phyloP scores from a whole-genome alignment of 2,797 vertebrate species.

The Cottoperca gobio region DNA sequence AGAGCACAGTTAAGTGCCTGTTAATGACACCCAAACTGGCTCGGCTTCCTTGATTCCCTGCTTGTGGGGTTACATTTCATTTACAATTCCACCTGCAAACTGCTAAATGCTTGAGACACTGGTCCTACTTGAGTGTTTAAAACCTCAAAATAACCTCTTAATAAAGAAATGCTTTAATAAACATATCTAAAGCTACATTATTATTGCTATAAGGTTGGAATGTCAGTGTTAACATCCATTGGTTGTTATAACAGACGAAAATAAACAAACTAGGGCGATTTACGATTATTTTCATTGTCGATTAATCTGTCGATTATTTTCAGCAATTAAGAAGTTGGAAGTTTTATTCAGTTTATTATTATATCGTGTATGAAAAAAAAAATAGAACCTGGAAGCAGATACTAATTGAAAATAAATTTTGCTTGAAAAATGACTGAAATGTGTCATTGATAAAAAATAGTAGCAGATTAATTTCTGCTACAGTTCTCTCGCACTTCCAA shows the following conservation, averaged over 20 bases:
- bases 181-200: no score
- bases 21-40: neutral
- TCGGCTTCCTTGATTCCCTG: neutral
- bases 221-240: neutral
- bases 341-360: neutral
- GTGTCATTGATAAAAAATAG: neutral
- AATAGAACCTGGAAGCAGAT: neutral
- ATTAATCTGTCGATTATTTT: no score
- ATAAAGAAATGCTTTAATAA: no score
- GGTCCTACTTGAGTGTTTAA: no score
- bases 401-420: neutral
- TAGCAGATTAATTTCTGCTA: neutral
- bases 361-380: neutral
- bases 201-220: no score
- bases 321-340: no score
- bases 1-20: neutral
- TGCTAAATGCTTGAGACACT: neutral
- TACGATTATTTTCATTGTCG: neutral
- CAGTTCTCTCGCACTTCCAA: neutral
- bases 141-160: neutral
- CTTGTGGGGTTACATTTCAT: neutral
- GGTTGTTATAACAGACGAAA: neutral
- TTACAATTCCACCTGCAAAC: neutral
- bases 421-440: no score
- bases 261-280: neutral